Evolutionary conservation across 2,888 invertebrate species (phyloP), one percentile per base, ranked within the genome.

Genomic region (Eupithecia dodoneata): DNA sequence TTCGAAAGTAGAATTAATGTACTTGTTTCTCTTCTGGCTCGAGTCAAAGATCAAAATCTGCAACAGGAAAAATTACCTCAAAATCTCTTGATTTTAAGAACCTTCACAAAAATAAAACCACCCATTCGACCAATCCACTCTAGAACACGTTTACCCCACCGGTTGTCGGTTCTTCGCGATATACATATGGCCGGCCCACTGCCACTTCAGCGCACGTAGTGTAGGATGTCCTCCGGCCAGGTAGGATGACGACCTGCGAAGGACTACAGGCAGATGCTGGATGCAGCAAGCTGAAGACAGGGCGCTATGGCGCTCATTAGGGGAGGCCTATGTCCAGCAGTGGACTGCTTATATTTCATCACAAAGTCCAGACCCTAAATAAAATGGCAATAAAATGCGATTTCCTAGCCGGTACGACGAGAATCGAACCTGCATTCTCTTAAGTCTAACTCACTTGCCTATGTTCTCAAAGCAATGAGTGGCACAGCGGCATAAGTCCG

Each of bases 1-100:
- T 79, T 76, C 66, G 74, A 76, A 79, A 79, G 79, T 76, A 74
- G 66, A 42, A 42, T 47, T 47, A 18, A 70, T 45, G 44, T 30
- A 76, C 63, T 44, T 52, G 47, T 47, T 70, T n/a, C 70, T 45
- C 69, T 44, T 15, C 45, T 63, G 42, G 42, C n/a, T 15, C 55
- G 55, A 69, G 74, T n/a, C 72, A 76, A 78, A 79, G 78, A 79
- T 76, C 76, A 74, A 67, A 73, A 76, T 78, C 78, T 72, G 30
- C 67, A 73, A 71, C 78, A 78, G 78, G 78, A 76, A 71, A 76
- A 74, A 63, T 63, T 74, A 70, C 71, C 55, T n/a, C 66, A 66
- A 74, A 74, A 63, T 44, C 18, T 72, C 55, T 45, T 55, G 52
- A 13, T 44, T 30, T 63, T 10, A 59, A 45, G 15, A 72, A 59